Evolutionary conservation across 2,888 invertebrate species (phyloP).

Genomic region (Cantharis lateralis): DNA sequence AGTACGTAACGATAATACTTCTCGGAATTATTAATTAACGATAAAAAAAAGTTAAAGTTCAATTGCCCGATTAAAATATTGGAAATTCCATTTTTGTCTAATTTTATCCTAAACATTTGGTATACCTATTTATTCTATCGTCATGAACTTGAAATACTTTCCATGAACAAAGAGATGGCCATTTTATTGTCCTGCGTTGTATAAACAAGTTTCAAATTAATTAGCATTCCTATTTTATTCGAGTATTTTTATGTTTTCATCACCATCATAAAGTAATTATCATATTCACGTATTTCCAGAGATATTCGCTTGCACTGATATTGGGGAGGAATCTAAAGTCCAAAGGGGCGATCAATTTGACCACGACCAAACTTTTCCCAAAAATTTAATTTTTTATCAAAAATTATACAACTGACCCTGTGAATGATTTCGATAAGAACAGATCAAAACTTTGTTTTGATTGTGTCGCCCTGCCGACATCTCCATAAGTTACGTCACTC

Average conservation of each 20-base stretch:
- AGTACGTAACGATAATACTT: not conserved
- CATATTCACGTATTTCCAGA: not conserved
- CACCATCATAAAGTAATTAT: not conserved
- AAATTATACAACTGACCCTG: not conserved
- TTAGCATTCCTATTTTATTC: not conserved
- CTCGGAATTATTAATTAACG: not conserved
- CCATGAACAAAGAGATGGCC: not conserved
- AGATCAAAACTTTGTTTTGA: not conserved
- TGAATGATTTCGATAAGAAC: not conserved
- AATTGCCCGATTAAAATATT: not conserved
- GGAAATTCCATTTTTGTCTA: not conserved
- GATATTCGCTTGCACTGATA: not conserved
- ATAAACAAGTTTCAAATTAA: not conserved
- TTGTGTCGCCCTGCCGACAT: not conserved
- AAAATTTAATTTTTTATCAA: not conserved
- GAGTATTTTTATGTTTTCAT: not conserved
- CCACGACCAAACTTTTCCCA: not conserved
- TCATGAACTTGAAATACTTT: not conserved
- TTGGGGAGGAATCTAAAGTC: not conserved
- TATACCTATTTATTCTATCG: not conserved
- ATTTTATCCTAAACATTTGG: not conserved
- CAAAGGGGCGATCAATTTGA: not conserved
- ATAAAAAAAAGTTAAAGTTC: not conserved
- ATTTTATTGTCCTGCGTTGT: not conserved
- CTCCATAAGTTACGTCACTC: not conserved